Evolutionary conservation across 2,797 vertebrate genomes (phyloP), one percentile per base, ranked within the genome.

Genomic region (Liparis tanakae): DNA sequence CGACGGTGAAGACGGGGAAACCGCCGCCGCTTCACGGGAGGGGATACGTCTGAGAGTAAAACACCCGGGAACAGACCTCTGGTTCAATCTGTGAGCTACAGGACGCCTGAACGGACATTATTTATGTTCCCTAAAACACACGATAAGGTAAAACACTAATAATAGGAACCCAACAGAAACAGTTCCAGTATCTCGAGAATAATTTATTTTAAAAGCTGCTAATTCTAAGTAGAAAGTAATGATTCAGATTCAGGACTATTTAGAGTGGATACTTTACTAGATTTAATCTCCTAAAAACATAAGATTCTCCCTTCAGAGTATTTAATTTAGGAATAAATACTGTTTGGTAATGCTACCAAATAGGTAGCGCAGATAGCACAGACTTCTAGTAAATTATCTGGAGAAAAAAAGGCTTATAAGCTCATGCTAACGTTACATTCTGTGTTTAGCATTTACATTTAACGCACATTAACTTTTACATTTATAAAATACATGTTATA

Each of bases 1-100:
- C 74, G 80, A 78, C 84, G 79, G 80, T 79, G 80, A 88, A 30
- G 25, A 30, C 25, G 4, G 67, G 79, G 25, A 58, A 72, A 60
- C 67, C 25, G 74, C 48, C 51, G 25, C 0, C 5, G 68, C 61
- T 63, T 70, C 63, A 43, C 5, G 0, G 34, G 73, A 72, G 65
- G 63, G 67, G 73, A 78, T 44, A 73, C 74, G 66, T 77, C 77
- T 37, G 36, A 75, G 58, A 56, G 76, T 9, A n/a, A 48, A 22
- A 61, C 62, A 56, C 0, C 69, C 37, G 15, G 51, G 3, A 41
- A 58, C 9, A 57, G 46, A 3, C 51, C 55, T 18, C 34, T 50
- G 57, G 41, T 8, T 7, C 7, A 4, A 10, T 33, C 20, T 62
- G 30, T 44, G 13, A 70, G 3, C 18, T 18, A 30, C 33, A 70